A percentile compares a stretch with the other conserved stretches of the same genome.
phyloP scores from a whole-genome alignment of 2,797 vertebrate genomes.

The Phoxinus dragarum region DNA sequence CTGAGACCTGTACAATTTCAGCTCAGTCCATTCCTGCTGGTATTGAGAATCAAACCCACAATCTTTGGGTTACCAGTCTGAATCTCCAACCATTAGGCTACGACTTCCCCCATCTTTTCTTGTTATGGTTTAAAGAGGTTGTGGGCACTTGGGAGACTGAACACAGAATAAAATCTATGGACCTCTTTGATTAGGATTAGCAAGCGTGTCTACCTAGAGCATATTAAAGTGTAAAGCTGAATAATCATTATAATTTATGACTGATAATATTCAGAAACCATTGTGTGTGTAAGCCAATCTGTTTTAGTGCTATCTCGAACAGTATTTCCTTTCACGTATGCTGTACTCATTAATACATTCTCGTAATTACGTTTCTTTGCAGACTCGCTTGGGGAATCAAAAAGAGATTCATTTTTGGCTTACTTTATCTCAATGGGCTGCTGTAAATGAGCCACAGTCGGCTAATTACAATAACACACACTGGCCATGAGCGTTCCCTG shows the following conservation, averaged over 20 bases:
- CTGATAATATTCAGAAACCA: conserved; percentile 29
- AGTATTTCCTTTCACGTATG: conserved; percentile 13
- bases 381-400: conserved; percentile 44
- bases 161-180: background rate
- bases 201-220: background rate
- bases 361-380: conserved; percentile 36
- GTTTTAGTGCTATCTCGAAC: conserved; percentile 25
- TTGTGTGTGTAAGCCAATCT: conserved; percentile 1
- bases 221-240: conserved; percentile 6
- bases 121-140: background rate
- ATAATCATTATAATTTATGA: conserved; percentile 4
- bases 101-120: no score
- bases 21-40: no score
- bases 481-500: conserved; percentile 8
- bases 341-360: conserved; percentile 30
- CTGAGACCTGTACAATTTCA: no score
- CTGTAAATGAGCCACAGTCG: conserved; percentile 39
- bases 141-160: background rate
- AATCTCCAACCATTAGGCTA: no score
- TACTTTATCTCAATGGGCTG: conserved; percentile 41
- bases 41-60: no score
- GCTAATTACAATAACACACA: conserved; percentile 42
- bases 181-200: conserved; percentile 11
- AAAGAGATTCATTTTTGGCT: conserved; percentile 34
- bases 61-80: no score